phyloP scores from a whole-genome alignment of 1,140 invertebrate genomes.

The Anthonomus grandis region DNA sequence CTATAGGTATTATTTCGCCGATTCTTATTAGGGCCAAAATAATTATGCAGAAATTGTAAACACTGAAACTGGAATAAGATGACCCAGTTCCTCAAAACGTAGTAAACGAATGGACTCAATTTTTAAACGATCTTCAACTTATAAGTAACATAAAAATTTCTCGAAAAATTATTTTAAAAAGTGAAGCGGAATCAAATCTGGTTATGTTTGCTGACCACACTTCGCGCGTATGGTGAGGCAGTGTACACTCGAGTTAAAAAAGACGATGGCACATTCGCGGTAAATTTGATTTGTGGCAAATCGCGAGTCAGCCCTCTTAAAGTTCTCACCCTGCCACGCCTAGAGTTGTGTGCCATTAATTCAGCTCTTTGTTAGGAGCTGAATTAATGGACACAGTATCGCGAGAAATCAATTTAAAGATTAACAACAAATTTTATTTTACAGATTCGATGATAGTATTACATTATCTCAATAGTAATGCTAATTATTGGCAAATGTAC shows the following conservation, averaged over 20 bases:
- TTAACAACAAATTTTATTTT: conserved; percentile 39
- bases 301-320: conserved; percentile 40
- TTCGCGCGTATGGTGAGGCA: conserved; percentile 38
- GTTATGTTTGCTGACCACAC: conserved; percentile 42
- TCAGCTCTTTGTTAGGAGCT: conserved; percentile 24
- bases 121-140: neutral
- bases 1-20: conserved; percentile 43
- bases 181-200: conserved; percentile 9
- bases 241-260: conserved; percentile 36
- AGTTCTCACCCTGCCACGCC: conserved; percentile 35
- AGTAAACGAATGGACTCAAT: neutral
- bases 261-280: conserved; percentile 1
- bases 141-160: conserved; percentile 4
- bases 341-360: conserved; percentile 33
- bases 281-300: conserved; percentile 36
- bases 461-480: conserved; percentile 29
- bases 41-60: conserved; percentile 47
- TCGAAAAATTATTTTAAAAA: neutral
- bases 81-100: conserved; percentile 17
- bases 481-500: conserved; percentile 38
- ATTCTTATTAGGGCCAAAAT: conserved; percentile 44
- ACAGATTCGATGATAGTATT: conserved; percentile 49
- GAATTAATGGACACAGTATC: conserved; percentile 23
- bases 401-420: conserved; percentile 13
- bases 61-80: conserved; percentile 46